These are phyloP conservation scores for Elymnias hypermnestra DNA, from an alignment of 1,140 invertebrate genomes.

Conservation along the genomic window DNA sequence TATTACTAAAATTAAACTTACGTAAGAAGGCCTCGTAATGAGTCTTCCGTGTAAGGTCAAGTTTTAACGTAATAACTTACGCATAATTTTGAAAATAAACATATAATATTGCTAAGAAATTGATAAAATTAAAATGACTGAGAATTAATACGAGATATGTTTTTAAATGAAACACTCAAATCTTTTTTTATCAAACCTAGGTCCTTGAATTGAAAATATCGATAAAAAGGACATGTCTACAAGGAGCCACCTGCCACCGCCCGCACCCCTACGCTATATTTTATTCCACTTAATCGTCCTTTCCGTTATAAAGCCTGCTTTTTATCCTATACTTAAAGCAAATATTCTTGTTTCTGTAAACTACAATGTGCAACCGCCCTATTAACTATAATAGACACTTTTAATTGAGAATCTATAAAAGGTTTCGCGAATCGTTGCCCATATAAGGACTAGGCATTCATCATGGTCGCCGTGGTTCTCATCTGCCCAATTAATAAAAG, in stretches of 20 bases:
- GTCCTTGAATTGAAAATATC: too few species aligned
- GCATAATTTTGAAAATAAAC: too few species aligned
- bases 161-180: too few species aligned
- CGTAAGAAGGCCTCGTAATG: too few species aligned
- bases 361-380: constrained; percentile 56
- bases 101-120: too few species aligned
- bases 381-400: constrained; percentile 74
- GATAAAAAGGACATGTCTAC: constrained; percentile 32
- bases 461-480: constrained; percentile 68
- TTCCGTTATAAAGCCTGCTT: constrained; percentile 73
- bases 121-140: too few species aligned
- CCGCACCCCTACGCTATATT: constrained; percentile 73
- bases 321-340: constrained; percentile 70
- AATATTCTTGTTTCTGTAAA: constrained; percentile 71
- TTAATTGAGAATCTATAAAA: constrained; percentile 76
- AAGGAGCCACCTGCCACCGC: constrained; percentile 65
- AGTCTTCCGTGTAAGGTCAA: too few species aligned
- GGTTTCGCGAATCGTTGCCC: constrained; percentile 66
- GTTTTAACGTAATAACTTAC: too few species aligned
- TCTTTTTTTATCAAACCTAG: too few species aligned
- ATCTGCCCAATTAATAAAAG: constrained; percentile 76
- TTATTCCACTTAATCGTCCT: constrained; percentile 75
- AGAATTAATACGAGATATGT: too few species aligned
- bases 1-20: too few species aligned
- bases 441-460: constrained; percentile 68